Evolutionary conservation across 2,113 vertebrate species (phyloP), one percentile per base, ranked within the genome.

Genomic region (Channa maculata): DNA sequence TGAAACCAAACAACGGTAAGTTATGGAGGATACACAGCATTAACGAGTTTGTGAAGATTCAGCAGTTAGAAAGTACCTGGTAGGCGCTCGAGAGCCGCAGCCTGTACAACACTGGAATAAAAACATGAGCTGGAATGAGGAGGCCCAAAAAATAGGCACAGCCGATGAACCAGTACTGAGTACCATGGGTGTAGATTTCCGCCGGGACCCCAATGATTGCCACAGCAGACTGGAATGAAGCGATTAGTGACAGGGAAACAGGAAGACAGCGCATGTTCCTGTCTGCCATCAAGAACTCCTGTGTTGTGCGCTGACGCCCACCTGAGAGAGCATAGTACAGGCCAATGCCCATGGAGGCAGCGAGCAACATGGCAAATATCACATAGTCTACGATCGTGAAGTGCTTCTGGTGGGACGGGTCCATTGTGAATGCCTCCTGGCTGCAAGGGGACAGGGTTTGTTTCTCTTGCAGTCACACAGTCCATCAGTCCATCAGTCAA

Each of bases 161-260:
- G 74, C 97, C 98, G 0, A 99, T 95, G 91, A 99, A 99, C 98
- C 98, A 99, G 84, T 98, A 99, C 92, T 98, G 94, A 0, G 97
- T 98, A 9, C 97, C 98, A 1, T 93, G 94, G 1, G 70, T 85
- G 84, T 95, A 99, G 86, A 99, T 94, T 86, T 99, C 98, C 0
- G 94, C 91, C 0, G 98, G 98, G 2, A 94, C 96, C 0, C 98
- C 98, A 53, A 99, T 91, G 84, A 99, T 95, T 53, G 98, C 97
- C 87, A 99, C 97, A 0, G 97, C 97, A 0, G 98, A 99, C 93
- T 99, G 97, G 92, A 99, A 99, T 15, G 97, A 96, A 75, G 98
- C 97, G 73, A 99, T 93, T 68, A 99, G 89, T 0, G 98, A 99
- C 12, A 99, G 92, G 0, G 98, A 94, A 0, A 99, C 93, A 0